Percentiles rank a stretch among this genome's conserved stretches.
Conservation (phyloP, 2,888 invertebrate genomes). For the Drosophila monieri region DNA sequence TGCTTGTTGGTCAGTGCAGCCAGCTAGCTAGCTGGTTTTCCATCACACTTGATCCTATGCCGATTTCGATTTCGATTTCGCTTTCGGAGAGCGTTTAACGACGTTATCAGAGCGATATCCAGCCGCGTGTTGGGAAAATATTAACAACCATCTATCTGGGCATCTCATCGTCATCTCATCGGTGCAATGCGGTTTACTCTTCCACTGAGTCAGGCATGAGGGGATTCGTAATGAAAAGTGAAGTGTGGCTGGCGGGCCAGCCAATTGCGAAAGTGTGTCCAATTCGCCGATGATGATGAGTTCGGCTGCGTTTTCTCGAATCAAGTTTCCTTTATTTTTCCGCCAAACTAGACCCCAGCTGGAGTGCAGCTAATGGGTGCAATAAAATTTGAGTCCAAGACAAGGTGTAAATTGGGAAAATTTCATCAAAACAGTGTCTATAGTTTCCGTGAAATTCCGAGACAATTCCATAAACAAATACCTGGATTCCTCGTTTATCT, state of each 20-base stretch:
- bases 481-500: background rate
- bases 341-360: constrained; percentile 8
- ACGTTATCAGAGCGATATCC: constrained; percentile 73
- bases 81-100: constrained; percentile 66
- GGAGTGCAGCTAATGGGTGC: constrained; percentile 11
- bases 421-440: background rate
- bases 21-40: constrained; percentile 18
- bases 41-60: constrained; percentile 6
- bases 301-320: constrained; percentile 35
- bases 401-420: background rate
- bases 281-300: constrained; percentile 47
- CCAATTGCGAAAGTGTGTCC: constrained; percentile 72
- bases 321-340: constrained; percentile 24
- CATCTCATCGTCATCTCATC: constrained; percentile 12
- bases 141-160: constrained; percentile 49
- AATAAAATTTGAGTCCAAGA: background rate
- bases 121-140: constrained; percentile 62
- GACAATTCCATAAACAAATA: background rate
- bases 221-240: constrained; percentile 66
- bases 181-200: constrained; percentile 28
- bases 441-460: background rate
- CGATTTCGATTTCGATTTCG: constrained; percentile 54
- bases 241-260: constrained; percentile 52
- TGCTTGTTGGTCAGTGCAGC: constrained; percentile 49
- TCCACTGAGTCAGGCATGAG: constrained; percentile 48